A percentile compares a stretch with the other conserved stretches of the same genome.
Conservation (phyloP, 2,888 invertebrate species). For the Lithophane ornitopus region DNA sequence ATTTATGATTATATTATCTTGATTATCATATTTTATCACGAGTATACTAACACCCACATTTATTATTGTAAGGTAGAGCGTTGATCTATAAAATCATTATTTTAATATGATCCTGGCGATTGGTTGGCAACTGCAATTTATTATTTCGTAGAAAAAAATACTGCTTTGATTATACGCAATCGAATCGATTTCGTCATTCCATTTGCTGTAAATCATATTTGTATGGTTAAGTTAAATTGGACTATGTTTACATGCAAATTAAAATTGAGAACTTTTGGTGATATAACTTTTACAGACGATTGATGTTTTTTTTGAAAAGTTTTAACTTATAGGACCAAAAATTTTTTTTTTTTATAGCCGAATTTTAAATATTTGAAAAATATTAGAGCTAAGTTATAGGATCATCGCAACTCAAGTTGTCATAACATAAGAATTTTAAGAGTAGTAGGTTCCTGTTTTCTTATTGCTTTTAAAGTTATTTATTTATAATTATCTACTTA, state of each 20-base stretch:
- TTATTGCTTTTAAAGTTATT: not conserved
- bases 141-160: conserved; percentile 36
- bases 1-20: conserved; percentile 52
- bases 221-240: not conserved
- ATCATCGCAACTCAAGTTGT: not conserved
- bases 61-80: conserved; percentile 26
- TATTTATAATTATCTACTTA: too few species aligned
- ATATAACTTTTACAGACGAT: not conserved
- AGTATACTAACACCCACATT: conserved; percentile 49
- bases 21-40: conserved; percentile 57
- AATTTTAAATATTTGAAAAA: not conserved
- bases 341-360: too few species aligned
- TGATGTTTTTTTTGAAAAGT: too few species aligned
- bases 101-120: conserved; percentile 53
- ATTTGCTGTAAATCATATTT: conserved; percentile 1
- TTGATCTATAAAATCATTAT: conserved; percentile 55
- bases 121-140: conserved; percentile 37
- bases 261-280: not conserved
- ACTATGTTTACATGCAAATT: not conserved
- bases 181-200: conserved; percentile 5
- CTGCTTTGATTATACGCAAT: conserved; percentile 4
- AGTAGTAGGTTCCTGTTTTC: not conserved
- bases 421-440: not conserved
- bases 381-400: not conserved
- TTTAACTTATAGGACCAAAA: not conserved